A percentile compares a stretch with the other conserved stretches of the same genome.
Conservation (phyloP, 2,113 vertebrate species). For the Oostethus manadensis region DNA sequence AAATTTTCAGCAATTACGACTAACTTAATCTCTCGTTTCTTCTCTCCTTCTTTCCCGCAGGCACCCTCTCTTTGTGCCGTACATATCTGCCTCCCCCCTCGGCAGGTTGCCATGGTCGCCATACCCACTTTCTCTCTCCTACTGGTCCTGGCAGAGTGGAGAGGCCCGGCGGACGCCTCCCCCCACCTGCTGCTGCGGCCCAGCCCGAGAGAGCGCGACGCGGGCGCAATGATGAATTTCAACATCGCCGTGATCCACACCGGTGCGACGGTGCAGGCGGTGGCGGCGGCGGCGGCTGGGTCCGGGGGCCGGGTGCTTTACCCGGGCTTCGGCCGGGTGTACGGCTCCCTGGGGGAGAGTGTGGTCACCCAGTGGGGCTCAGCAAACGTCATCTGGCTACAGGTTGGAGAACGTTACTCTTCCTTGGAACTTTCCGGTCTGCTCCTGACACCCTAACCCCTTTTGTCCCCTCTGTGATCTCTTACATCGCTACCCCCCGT, state of each 20-base stretch:
- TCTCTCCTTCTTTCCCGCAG: constrained; percentile 54
- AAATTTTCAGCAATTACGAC: too few relatives aligned
- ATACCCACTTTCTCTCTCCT: constrained; percentile 80
- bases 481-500: constrained; percentile 16
- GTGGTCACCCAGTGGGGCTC: constrained; percentile 80
- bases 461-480: not conserved
- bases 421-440: constrained; percentile 29
- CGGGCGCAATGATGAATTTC: constrained; percentile 72
- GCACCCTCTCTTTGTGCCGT: constrained; percentile 67
- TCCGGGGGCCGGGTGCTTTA: constrained; percentile 81
- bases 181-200: constrained; percentile 76
- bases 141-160: constrained; percentile 83
- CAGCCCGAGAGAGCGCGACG: constrained; percentile 73
- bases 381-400: constrained; percentile 85
- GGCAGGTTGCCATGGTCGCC: constrained; percentile 77
- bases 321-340: constrained; percentile 78
- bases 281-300: constrained; percentile 69
- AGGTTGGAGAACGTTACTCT: constrained; percentile 67
- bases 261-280: constrained; percentile 66
- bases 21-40: constrained; percentile 30
- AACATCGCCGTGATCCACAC: constrained; percentile 80
- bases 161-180: constrained; percentile 68
- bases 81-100: constrained; percentile 68
- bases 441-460: constrained; percentile 8
- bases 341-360: constrained; percentile 76